Evolutionary conservation across 2,888 invertebrate species (phyloP), one percentile per base, ranked within the genome.

Genomic region (Scaptomyza reducta): DNA sequence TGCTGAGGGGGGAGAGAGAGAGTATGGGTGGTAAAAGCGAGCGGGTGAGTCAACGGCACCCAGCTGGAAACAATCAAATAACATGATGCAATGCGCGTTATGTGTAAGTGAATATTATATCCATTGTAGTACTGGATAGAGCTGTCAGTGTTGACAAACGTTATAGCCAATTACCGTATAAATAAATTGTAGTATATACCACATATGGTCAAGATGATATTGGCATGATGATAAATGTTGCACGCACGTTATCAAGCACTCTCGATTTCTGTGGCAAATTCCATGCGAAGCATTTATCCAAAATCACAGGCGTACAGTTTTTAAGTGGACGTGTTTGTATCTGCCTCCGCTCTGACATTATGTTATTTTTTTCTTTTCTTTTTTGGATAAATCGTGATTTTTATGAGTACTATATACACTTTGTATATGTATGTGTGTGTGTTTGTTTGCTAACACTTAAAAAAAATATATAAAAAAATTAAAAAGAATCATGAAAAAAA

Each of bases 301-400:
- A 87, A 72, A 61, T 78, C 86, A 65, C 87, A 83, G 82, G 82
- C 85, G 82, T 53, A 18, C 82, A 83, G 82, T 76, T 74, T 63
- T 57, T 7, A 14, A 55, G 77, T 63, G 61, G 68, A 81, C 42
- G 82, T 70, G 70, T 68, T 49, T 73, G 42, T 71, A 76, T 79
- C 74, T 79, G 56, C 67, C 46, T 47, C 31, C 10, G 14, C 11
- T 40, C 44, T 55, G 57, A 29, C 59, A 50, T 65, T 45, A 55
- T 53, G 33, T 38, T 6, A 16, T 16, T 35, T 35, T 2, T 33
- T 25, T 54, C 25, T 46, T 50, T 53, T 47, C 33, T 35, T 41
- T 35, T 70, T 81, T 71, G 87, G 82, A 85, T 87, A 87, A 74
- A 79, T 72, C 50, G 62, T 66, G 66, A 66, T 74, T 70, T 74